These are phyloP conservation scores for Chloromyia formosa DNA, from an alignment of 2,888 invertebrate genomes.

Conservation along the genomic window DNA sequence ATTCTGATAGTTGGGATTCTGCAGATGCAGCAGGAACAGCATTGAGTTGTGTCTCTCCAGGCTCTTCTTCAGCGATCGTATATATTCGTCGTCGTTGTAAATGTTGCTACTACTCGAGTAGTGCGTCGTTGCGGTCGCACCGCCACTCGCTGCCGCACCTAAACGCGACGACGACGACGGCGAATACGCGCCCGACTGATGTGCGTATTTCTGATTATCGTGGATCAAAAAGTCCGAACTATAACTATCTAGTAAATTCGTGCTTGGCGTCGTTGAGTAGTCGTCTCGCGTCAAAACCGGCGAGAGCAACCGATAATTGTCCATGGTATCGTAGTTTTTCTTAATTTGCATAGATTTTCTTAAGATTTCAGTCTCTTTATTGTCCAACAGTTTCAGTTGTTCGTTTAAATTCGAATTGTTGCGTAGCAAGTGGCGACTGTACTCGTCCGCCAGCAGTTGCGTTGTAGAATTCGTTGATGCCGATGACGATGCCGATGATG, in stretches of 20 bases:
- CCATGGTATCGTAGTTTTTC: constrained; percentile 46
- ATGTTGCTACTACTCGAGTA: constrained; percentile 55
- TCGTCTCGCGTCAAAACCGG: constrained; percentile 7
- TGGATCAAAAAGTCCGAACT: constrained; percentile 17
- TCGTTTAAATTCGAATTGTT: constrained; percentile 61
- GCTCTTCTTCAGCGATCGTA: constrained; percentile 60
- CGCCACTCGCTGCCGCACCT: background rate
- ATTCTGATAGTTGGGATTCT: constrained; percentile 60
- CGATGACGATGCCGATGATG: constrained; percentile 7
- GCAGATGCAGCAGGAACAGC: constrained; percentile 61
- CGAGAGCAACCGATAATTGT: constrained; percentile 37
- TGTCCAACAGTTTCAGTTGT: constrained; percentile 59
- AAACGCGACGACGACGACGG: background rate
- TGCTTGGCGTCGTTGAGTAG: background rate
- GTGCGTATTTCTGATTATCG: constrained; percentile 20
- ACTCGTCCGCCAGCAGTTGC: constrained; percentile 45
- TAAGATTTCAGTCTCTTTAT: constrained; percentile 59
- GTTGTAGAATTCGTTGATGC: constrained; percentile 31
- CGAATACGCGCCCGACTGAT: background rate
- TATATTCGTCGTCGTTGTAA: constrained; percentile 63
- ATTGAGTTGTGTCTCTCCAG: constrained; percentile 63
- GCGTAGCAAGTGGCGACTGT: constrained; percentile 56
- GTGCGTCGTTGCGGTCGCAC: constrained; percentile 16
- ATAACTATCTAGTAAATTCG: constrained; percentile 46
- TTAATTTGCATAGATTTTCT: constrained; percentile 48